Evolutionary conservation across 1,140 invertebrate genomes (phyloP).

Genomic region (Bombus breviceps): DNA sequence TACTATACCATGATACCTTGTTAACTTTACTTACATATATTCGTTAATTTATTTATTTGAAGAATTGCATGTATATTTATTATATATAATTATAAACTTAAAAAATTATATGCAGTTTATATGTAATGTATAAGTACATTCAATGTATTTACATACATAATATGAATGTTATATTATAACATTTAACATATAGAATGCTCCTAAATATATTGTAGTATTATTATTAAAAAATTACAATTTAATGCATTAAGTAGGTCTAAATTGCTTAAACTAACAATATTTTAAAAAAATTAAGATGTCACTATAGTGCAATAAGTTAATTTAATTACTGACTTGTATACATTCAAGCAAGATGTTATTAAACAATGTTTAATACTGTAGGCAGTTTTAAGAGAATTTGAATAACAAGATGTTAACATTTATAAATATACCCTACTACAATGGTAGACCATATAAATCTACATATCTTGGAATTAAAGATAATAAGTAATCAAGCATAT

Average conservation of each 20-base stretch:
- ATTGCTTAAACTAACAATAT: not conserved
- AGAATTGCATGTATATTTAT: slow-evolving; percentile 22
- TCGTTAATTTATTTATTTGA: slow-evolving; percentile 16
- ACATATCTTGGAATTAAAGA: slow-evolving; percentile 12
- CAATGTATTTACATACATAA: not conserved
- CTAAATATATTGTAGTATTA: slow-evolving; percentile 5
- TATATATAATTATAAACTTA: slow-evolving; percentile 9
- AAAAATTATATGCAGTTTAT: slow-evolving; percentile 9
- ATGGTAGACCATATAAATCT: slow-evolving; percentile 22
- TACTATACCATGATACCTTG: slow-evolving; percentile 12
- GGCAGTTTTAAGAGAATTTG: slow-evolving; percentile 13
- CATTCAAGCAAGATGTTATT: not conserved
- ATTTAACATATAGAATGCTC: slow-evolving; percentile 17
- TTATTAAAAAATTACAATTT: slow-evolving; percentile 12
- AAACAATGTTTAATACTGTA: slow-evolving; percentile 1
- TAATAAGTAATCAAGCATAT: slow-evolving; percentile 4
- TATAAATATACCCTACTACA: not conserved
- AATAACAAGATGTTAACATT: not conserved
- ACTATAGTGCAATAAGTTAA: not conserved
- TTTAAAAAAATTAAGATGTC: not conserved
- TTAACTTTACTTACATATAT: slow-evolving; percentile 30
- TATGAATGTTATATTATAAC: not conserved
- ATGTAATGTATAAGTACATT: slow-evolving; percentile 14
- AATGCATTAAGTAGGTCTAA: not conserved
- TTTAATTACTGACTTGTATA: not conserved